Evolutionary conservation across 1,140 invertebrate genomes (phyloP).

Genomic region (Oryctes rhinoceros): DNA sequence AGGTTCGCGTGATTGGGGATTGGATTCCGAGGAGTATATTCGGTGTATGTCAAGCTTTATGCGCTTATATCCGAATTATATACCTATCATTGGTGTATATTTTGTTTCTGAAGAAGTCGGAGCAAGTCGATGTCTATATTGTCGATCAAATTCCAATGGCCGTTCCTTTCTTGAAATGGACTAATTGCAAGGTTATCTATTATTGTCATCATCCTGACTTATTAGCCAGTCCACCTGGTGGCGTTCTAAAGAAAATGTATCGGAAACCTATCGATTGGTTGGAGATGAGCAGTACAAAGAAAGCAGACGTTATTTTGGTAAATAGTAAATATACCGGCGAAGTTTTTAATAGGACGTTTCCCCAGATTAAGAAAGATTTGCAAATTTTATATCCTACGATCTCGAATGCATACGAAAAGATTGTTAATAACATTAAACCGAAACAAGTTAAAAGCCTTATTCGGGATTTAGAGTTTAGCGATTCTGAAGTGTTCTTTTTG

Average conservation of each 20-base stretch:
- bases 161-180: constrained; percentile 80
- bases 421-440: constrained; percentile 44
- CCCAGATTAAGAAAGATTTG: constrained; percentile 70
- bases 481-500: constrained; percentile 75
- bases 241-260: constrained; percentile 81
- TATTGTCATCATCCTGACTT: constrained; percentile 99
- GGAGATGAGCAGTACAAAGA: constrained; percentile 87
- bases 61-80: constrained; percentile 95
- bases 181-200: constrained; percentile 78
- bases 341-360: constrained; percentile 87
- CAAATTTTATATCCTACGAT: constrained; percentile 95
- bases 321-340: constrained; percentile 92
- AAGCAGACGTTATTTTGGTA: constrained; percentile 89
- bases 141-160: constrained; percentile 92
- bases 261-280: constrained; percentile 89
- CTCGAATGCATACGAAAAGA: constrained; percentile 52
- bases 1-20: constrained; percentile 81
- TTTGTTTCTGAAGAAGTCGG: constrained; percentile 64
- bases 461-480: constrained; percentile 51
- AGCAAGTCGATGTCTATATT: constrained; percentile 84
- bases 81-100: constrained; percentile 65
- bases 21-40: constrained; percentile 87
- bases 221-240: constrained; percentile 76
- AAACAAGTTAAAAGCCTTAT: constrained; percentile 44
- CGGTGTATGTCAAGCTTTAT: constrained; percentile 88